Base-by-base conservation (phyloP, 2,797 vertebrate genomes). In the Danio choprae region DNA sequence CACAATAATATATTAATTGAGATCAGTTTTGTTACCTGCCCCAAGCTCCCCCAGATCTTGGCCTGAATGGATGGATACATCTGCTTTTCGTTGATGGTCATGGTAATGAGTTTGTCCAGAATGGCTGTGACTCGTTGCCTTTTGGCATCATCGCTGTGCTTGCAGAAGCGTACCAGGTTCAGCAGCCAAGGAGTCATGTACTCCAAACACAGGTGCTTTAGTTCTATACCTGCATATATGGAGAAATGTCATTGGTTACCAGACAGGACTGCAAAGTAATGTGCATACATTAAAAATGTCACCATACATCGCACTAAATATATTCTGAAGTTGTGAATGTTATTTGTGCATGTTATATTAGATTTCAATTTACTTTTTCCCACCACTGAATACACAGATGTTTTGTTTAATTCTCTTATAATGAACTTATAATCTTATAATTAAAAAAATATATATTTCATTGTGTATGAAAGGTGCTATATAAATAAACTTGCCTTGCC, bases 41-140 rank as follows among this genome's bases (percentile, higher is more conserved):
- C 97, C 80, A 99, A 92, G 72, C 97, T 99, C 62, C 97, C 97
- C 97, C 97, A 99, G 87, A 99, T 99, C 90, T 99, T 99, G 29
- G 97, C 97, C 86, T 99, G 97, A 73, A 99, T 99, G 68, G 97
- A 99, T 5, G 97, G 97, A 83, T 99, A 99, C 97, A 99, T 99
- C 92, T 99, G 97, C 4, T 99, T 99, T 85, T 99, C 97, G 9
- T 99, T 98, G 84, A 99, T 99, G 0, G 97, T 99, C 97, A 98
- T 99, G 18, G 97, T 98, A 88, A 99, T 99, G 58, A 98, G 95
- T 79, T 99, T 98, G 89, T 98, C 97, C 50, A 99, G 92, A 87
- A 99, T 98, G 36, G 97, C 97, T 0, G 96, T 97, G 85, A 99
- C 97, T 16, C 97, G 95, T 86, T 98, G 97, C 67, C 96, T 95